phyloP scores from a whole-genome alignment of 1,140 invertebrate genomes.

The Riptortus pedestris region DNA sequence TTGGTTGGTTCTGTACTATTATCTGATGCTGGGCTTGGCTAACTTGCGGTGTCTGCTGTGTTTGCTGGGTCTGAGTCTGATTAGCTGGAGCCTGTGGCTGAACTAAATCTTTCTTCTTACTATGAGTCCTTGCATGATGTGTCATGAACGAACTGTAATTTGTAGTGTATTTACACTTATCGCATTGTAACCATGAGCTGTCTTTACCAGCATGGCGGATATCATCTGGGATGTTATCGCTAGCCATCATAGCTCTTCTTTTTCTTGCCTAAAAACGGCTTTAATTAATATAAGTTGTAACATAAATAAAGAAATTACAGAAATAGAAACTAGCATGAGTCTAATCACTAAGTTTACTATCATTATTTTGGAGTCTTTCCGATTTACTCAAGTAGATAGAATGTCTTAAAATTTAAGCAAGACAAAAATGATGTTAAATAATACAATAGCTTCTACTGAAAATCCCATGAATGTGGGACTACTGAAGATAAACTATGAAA shows the following conservation, averaged over 20 bases:
- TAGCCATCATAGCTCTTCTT: slow-evolving; percentile 28
- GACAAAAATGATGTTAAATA: too few species aligned
- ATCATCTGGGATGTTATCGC: slow-evolving; percentile 17
- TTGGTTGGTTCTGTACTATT: neutral
- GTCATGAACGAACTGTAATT: slow-evolving; percentile 36
- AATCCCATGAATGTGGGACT: too few species aligned
- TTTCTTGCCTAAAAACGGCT: slow-evolving; percentile 28
- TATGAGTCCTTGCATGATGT: slow-evolving; percentile 31
- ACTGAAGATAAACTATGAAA: too few species aligned
- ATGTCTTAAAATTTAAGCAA: too few species aligned
- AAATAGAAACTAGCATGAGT: too few species aligned
- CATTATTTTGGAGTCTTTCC: too few species aligned
- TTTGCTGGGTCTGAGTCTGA: neutral
- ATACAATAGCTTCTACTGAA: too few species aligned
- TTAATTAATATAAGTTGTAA: neutral
- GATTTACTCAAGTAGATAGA: too few species aligned
- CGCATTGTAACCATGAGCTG: slow-evolving; percentile 36
- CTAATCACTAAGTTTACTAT: too few species aligned
- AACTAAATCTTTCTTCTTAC: slow-evolving; percentile 4
- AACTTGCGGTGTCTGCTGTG: neutral
- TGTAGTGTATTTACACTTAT: slow-evolving; percentile 39
- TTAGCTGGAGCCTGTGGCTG: neutral
- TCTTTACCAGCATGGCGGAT: slow-evolving; percentile 31
- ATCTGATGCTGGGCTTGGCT: neutral
- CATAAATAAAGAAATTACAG: slow-evolving; percentile 1